These are phyloP conservation scores for Sanderia malayensis DNA, from an alignment of 30 jellyfish, hydroid and myxozoan genomes.

Conservation along the genomic window DNA sequence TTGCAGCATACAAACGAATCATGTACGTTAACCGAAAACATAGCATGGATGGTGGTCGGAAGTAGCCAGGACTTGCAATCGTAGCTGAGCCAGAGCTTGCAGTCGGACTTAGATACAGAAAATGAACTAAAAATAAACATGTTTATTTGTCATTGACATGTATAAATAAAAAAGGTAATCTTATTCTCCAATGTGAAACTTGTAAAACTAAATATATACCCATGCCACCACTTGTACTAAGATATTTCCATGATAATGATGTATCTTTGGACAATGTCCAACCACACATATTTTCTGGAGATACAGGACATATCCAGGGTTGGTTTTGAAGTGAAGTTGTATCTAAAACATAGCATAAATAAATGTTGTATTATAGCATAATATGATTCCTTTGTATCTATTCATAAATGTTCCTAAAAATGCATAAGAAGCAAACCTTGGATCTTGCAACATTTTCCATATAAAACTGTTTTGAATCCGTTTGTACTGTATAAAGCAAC, in stretches of 20 bases:
- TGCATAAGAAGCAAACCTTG: conserved; percentile 39
- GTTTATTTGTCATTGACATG: too few relatives aligned
- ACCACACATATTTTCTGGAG: conserved; percentile 48
- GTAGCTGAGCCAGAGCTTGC: conserved; percentile 35
- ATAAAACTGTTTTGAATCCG: conserved; percentile 39
- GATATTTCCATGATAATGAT: conserved; percentile 28
- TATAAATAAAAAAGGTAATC: too few relatives aligned
- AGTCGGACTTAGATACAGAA: conserved; percentile 12
- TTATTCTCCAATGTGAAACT: too few relatives aligned
- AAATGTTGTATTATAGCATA: too few relatives aligned
- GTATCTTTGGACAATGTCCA: conserved; percentile 34
- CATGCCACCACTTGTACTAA: not conserved
- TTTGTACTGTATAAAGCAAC: conserved; percentile 57
- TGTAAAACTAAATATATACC: not conserved
- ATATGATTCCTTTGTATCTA: too few relatives aligned
- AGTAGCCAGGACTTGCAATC: conserved; percentile 49
- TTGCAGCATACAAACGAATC: conserved; percentile 15
- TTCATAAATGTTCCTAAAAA: too few relatives aligned
- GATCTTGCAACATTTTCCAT: conserved; percentile 77
- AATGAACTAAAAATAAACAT: conserved; percentile 1
- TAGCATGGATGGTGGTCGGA: conserved; percentile 3
- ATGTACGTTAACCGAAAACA: conserved; percentile 41
- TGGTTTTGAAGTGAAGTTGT: not conserved
- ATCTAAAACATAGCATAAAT: too few relatives aligned
- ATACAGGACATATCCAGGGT: conserved; percentile 41